phyloP scores from a whole-genome alignment of 2,888 invertebrate genomes.

The Sarcophaga rosellei region DNA sequence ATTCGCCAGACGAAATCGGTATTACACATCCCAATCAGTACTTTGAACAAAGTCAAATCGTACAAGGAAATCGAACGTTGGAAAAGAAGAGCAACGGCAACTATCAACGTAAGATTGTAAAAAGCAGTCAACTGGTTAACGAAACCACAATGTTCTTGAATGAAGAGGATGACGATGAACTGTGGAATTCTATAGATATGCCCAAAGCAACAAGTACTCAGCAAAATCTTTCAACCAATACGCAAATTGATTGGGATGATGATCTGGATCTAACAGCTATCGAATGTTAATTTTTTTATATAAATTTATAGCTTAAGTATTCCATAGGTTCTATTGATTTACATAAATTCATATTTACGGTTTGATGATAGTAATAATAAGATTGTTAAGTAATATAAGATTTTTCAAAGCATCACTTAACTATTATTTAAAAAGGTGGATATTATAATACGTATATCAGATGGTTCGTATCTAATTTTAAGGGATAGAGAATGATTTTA shows the following conservation, averaged over 20 bases:
- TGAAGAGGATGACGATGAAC: constrained; percentile 79
- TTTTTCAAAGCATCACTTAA: no score
- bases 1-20: constrained; percentile 84
- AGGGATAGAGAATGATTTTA: no score
- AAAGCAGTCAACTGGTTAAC: constrained; percentile 53
- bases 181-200: constrained; percentile 79
- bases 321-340: neutral
- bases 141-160: constrained; percentile 71
- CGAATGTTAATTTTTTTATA: constrained; percentile 59
- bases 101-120: constrained; percentile 49
- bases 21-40: constrained; percentile 96
- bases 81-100: constrained; percentile 50
- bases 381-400: no score
- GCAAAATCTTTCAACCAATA: constrained; percentile 69
- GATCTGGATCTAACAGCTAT: constrained; percentile 78
- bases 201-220: constrained; percentile 75
- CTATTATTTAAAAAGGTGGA: no score
- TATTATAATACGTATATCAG: no score
- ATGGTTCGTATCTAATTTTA: no score
- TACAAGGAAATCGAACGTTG: constrained; percentile 79
- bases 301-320: neutral
- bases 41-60: constrained; percentile 90
- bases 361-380: no score
- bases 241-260: constrained; percentile 76
- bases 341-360: no score